These are phyloP conservation scores for Raja brachyura DNA, from an alignment of 2,113 vertebrate species.

Conservation along the genomic window DNA sequence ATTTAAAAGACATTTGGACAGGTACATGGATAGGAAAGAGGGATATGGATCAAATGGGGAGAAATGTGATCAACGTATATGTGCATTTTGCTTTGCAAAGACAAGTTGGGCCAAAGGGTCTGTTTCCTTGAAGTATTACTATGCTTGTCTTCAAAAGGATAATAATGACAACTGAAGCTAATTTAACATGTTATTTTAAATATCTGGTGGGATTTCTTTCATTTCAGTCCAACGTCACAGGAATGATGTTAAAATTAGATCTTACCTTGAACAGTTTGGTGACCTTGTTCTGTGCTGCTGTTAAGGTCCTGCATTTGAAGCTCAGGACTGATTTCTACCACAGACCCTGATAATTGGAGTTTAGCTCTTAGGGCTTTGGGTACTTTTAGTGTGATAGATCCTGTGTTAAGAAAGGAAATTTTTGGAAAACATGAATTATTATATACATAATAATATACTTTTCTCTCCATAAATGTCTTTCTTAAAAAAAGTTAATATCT, in stretches of 20 bases:
- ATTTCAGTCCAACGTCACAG: not conserved
- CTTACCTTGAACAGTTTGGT: conserved; percentile 68
- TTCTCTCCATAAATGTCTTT: conserved; percentile 16
- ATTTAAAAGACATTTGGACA: too few relatives aligned
- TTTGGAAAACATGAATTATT: not conserved
- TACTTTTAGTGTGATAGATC: conserved; percentile 73
- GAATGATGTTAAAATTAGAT: not conserved
- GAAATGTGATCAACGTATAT: too few relatives aligned
- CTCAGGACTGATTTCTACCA: conserved; percentile 71
- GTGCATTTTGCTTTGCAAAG: too few relatives aligned
- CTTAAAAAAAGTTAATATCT: not conserved
- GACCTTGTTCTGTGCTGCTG: conserved; percentile 49
- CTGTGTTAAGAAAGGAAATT: conserved; percentile 49
- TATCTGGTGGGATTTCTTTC: not conserved
- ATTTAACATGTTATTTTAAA: not conserved
- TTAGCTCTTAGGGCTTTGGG: conserved; percentile 66
- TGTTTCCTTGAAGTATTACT: too few relatives aligned
- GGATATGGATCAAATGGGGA: too few relatives aligned
- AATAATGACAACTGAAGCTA: not conserved
- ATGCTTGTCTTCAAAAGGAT: not conserved
- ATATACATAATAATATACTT: conserved; percentile 35
- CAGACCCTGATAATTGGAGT: conserved; percentile 64
- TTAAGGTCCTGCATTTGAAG: conserved; percentile 60
- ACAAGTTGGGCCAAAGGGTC: too few relatives aligned
- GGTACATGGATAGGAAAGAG: too few relatives aligned